Evolutionary conservation across 2,888 invertebrate genomes (phyloP).

Genomic region (Acrobasis repandana): DNA sequence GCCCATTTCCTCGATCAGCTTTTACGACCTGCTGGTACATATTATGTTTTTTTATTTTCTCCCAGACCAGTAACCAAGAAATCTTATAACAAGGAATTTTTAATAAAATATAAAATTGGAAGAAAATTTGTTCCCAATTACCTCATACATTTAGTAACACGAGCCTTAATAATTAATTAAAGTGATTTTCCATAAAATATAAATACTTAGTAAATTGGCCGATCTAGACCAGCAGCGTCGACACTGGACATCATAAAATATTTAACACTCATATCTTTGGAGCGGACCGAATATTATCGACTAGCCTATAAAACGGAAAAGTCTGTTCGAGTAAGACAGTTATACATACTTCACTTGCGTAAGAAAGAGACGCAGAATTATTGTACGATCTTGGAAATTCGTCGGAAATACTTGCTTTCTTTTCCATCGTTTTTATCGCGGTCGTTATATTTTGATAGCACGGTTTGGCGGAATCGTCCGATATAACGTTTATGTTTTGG

Average conservation of each 20-base stretch:
- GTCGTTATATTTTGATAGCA: constrained; percentile 82
- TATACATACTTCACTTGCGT: constrained; percentile 50
- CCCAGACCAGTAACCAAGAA: too few species aligned
- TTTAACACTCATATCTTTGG: constrained; percentile 76
- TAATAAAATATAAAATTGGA: too few species aligned
- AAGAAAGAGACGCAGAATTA: constrained; percentile 63
- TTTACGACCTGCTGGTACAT: too few species aligned
- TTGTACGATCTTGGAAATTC: constrained; percentile 78
- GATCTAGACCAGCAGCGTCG: constrained; percentile 47
- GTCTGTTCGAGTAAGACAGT: constrained; percentile 63
- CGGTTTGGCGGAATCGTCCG: constrained; percentile 72
- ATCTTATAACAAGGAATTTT: too few species aligned
- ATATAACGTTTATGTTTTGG: constrained; percentile 81
- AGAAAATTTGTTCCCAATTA: too few species aligned
- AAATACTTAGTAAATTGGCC: constrained; percentile 21
- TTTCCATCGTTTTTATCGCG: constrained; percentile 80
- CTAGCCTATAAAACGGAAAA: constrained; percentile 75
- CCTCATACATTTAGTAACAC: too few species aligned
- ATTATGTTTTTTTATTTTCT: too few species aligned
- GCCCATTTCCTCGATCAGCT: too few species aligned
- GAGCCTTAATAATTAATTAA: too few species aligned
- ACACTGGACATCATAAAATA: constrained; percentile 78
- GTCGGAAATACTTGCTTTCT: constrained; percentile 78
- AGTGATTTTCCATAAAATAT: too few species aligned
- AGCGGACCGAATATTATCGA: constrained; percentile 79